Evolutionary conservation across 2,113 vertebrate genomes (phyloP).

Genomic region (Burhinus bistriatus): DNA sequence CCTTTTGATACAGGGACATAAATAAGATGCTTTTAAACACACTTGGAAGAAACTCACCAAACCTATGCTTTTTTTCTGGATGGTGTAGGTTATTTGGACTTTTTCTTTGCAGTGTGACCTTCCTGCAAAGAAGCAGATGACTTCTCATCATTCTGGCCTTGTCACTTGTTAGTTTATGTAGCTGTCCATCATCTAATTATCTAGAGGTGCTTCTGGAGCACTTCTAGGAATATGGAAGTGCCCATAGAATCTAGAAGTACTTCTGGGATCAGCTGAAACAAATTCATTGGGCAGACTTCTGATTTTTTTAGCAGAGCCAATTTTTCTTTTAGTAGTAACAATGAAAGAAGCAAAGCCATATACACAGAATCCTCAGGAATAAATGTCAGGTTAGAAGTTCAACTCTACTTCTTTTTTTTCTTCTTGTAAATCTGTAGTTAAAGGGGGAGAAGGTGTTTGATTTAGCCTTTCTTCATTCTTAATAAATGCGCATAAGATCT

Average conservation of each 20-base stretch:
- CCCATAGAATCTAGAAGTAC: background rate
- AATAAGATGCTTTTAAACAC: background rate
- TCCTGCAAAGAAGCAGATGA: background rate
- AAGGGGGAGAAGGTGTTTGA: background rate
- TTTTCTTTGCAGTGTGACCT: background rate
- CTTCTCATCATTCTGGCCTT: background rate
- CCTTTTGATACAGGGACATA: background rate
- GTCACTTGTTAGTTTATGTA: background rate
- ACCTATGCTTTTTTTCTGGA: background rate
- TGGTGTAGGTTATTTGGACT: background rate
- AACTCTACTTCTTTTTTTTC: background rate
- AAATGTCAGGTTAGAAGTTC: background rate
- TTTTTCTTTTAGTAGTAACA: background rate
- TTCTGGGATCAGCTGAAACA: background rate
- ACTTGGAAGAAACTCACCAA: background rate
- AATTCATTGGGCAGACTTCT: background rate
- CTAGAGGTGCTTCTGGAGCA: background rate
- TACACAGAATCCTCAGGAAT: background rate
- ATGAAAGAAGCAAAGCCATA: background rate
- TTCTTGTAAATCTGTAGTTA: background rate
- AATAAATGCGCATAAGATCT: background rate
- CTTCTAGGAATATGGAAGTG: background rate
- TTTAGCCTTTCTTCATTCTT: background rate
- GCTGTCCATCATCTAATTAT: background rate
- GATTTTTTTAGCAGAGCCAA: background rate